Conservation (phyloP, 2,797 vertebrate genomes). For the Gymnothorax javanicus region DNA sequence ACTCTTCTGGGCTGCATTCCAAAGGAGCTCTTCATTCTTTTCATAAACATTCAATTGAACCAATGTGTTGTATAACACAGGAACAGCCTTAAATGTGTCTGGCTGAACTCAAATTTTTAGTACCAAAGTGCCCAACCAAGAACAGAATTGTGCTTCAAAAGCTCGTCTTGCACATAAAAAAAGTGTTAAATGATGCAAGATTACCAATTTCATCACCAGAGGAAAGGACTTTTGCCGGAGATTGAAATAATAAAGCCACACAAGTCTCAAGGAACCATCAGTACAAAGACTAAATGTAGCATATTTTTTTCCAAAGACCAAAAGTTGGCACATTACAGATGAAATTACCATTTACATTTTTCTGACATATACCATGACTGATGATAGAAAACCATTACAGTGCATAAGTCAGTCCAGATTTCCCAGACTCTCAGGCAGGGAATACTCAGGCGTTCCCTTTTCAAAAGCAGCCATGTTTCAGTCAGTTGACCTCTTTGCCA, state of each 20-base stretch:
- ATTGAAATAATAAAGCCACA: background rate
- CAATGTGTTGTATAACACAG: slow-evolving; percentile 14
- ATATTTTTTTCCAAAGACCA: background rate
- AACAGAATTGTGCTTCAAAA: slow-evolving; percentile 5
- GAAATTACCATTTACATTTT: background rate
- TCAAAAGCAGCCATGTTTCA: background rate
- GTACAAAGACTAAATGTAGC: background rate
- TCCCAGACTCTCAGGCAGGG: background rate
- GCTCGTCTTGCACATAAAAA: background rate
- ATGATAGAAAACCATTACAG: background rate
- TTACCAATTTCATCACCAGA: background rate
- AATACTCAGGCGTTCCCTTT: background rate
- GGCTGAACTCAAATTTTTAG: background rate
- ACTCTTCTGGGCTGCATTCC: slow-evolving; percentile 13
- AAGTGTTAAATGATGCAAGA: background rate
- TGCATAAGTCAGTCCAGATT: background rate
- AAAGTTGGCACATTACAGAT: background rate
- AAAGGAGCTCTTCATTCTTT: slow-evolving; percentile 41
- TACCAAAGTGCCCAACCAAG: slow-evolving; percentile 10
- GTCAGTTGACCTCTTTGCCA: background rate
- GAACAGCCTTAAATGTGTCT: background rate
- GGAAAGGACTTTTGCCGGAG: background rate
- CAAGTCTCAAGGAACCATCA: background rate
- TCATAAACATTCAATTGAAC: slow-evolving; percentile 37
- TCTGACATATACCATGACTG: background rate